phyloP scores from a whole-genome alignment of 2,888 invertebrate genomes.

The Ichneumoninae sp. region DNA sequence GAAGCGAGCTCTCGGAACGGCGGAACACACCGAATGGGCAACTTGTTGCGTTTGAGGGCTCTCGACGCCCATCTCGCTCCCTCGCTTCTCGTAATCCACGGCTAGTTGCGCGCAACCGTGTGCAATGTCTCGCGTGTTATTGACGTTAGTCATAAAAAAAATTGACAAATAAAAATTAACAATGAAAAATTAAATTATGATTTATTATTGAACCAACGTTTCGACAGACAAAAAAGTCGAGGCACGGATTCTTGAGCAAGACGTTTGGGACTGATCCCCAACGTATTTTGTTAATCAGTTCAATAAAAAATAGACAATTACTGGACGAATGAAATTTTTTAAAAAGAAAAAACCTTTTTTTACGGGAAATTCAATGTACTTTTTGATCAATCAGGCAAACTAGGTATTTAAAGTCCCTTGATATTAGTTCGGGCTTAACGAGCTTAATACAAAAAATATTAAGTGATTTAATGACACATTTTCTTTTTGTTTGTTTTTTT shows the following conservation, averaged over 20 bases:
- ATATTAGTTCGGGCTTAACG: background rate
- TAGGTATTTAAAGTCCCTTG: no score
- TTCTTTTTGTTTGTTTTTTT: background rate
- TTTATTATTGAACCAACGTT: background rate
- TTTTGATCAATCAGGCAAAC: no score
- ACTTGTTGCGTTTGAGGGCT: conserved; percentile 80
- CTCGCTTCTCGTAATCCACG: conserved; percentile 7
- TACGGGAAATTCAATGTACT: no score
- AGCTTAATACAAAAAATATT: background rate
- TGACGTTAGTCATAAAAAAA: background rate
- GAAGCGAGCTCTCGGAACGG: conserved; percentile 11
- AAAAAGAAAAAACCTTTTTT: no score
- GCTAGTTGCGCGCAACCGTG: background rate
- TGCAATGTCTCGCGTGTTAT: conserved; percentile 11
- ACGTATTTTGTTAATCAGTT: background rate
- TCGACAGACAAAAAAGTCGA: background rate
- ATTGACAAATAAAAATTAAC: background rate
- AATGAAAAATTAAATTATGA: background rate
- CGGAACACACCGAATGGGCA: conserved; percentile 77
- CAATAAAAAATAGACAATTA: background rate
- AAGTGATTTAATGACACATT: background rate
- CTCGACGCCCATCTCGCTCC: conserved; percentile 34
- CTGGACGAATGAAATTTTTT: background rate
- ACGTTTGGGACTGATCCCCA: background rate
- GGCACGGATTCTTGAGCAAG: background rate